phyloP scores from a whole-genome alignment of 1,140 invertebrate species.

The Monochamus saltuarius region DNA sequence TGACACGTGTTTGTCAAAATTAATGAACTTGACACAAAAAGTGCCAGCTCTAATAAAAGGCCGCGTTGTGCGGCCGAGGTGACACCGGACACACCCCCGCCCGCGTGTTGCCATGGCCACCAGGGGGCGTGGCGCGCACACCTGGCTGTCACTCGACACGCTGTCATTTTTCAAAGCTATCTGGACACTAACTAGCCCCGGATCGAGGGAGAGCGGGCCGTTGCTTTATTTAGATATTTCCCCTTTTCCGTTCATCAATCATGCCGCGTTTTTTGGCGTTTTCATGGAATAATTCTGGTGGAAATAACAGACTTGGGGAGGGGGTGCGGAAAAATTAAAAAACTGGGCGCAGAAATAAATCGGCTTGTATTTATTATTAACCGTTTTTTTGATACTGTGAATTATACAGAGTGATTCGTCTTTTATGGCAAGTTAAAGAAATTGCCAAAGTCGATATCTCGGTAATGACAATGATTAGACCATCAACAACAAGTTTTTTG shows the following conservation, averaged over 20 bases:
- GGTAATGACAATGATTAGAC: no score
- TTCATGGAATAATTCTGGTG: no score
- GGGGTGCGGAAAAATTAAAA: no score
- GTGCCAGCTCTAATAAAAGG: conserved; percentile 40
- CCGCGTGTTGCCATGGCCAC: conserved; percentile 44
- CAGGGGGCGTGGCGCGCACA: conserved; percentile 39
- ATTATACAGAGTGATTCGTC: no score
- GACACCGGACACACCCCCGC: conserved; percentile 42
- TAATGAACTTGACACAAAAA: conserved; percentile 49
- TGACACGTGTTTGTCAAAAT: conserved; percentile 49
- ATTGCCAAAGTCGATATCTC: no score
- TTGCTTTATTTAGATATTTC: conserved; percentile 6
- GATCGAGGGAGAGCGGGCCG: conserved; percentile 5
- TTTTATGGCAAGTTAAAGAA: no score
- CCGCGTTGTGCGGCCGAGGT: conserved; percentile 35
- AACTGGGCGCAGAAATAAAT: no score
- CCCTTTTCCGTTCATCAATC: conserved; percentile 11
- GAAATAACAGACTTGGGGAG: no score
- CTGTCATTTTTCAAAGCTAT: conserved; percentile 27
- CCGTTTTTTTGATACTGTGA: no score
- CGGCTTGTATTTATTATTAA: no score
- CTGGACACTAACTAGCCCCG: background rate
- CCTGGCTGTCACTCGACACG: conserved; percentile 43
- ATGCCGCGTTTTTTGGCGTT: no score
- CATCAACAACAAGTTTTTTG: no score